Conservation (phyloP, 2,113 vertebrate genomes). For the Syngnathus typhle region DNA sequence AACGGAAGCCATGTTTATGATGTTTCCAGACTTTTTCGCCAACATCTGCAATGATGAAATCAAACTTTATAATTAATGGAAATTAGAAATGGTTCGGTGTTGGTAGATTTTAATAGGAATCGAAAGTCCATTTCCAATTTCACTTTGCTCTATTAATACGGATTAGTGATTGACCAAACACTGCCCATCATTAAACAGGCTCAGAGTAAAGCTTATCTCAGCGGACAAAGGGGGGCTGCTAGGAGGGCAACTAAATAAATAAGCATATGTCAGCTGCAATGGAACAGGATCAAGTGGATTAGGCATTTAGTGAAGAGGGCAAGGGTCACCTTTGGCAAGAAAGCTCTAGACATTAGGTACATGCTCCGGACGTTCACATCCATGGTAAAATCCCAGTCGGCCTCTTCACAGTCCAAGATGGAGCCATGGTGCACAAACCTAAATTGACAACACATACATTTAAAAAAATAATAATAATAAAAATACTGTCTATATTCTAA, state of each 20-base stretch:
- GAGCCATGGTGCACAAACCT: constrained; percentile 91
- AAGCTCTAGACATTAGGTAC: constrained; percentile 89
- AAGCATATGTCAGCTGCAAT: constrained; percentile 40
- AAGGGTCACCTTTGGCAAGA: constrained; percentile 84
- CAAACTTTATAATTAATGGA: neutral
- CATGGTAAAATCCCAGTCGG: constrained; percentile 93
- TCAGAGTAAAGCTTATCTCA: constrained; percentile 57
- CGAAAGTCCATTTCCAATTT: neutral
- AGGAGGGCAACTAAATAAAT: constrained; percentile 41
- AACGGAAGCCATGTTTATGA: constrained; percentile 95
- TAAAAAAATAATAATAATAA: neutral
- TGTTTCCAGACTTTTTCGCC: constrained; percentile 84
- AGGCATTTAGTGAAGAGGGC: constrained; percentile 13
- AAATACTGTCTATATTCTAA: neutral
- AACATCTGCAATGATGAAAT: constrained; percentile 78
- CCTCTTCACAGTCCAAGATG: constrained; percentile 86
- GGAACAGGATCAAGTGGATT: constrained; percentile 14
- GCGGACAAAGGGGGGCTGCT: constrained; percentile 36
- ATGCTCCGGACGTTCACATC: constrained; percentile 88
- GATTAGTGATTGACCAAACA: constrained; percentile 52
- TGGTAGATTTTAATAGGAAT: neutral
- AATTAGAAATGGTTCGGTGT: no score
- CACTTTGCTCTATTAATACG: constrained; percentile 38
- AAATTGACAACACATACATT: neutral
- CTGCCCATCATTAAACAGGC: constrained; percentile 44